Conservation (phyloP, 2,113 vertebrate species). For the Sisor rabdophorus region DNA sequence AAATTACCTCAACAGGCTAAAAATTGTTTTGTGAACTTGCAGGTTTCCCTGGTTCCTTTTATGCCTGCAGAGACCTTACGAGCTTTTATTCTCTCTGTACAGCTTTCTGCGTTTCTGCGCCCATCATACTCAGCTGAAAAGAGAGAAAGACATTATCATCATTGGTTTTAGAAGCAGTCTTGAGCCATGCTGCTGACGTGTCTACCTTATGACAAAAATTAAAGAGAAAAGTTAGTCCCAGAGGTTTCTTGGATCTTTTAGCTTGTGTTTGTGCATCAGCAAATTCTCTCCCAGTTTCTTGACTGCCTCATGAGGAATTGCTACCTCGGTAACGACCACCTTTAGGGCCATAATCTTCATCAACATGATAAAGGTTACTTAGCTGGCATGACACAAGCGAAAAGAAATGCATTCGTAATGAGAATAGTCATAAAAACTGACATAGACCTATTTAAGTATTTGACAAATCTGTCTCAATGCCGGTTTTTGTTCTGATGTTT, state of each 20-base stretch:
- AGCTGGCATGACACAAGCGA: background rate
- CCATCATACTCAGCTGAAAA: background rate
- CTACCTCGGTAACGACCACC: conserved; percentile 7
- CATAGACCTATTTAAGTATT: too few species aligned
- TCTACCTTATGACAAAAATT: background rate
- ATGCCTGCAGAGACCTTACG: conserved; percentile 16
- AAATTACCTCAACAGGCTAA: background rate
- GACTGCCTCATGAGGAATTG: background rate
- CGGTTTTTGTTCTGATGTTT: too few species aligned
- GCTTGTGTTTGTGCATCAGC: background rate
- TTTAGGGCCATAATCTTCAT: conserved; percentile 10
- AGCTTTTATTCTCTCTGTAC: conserved; percentile 8
- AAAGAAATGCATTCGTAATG: conserved; percentile 10
- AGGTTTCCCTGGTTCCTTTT: conserved; percentile 5
- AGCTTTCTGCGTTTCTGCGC: conserved; percentile 3
- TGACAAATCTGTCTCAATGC: too few species aligned
- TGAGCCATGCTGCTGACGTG: too few species aligned
- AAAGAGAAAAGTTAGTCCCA: background rate
- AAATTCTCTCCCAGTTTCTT: background rate
- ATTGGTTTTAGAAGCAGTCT: background rate
- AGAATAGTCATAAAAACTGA: background rate
- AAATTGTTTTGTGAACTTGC: background rate
- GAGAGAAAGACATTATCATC: background rate
- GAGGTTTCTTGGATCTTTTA: background rate
- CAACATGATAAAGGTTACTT: background rate